Evolutionary conservation across 2,797 vertebrate genomes (phyloP), one percentile per base, ranked within the genome.

Genomic region (Enteromius fasciolatus): DNA sequence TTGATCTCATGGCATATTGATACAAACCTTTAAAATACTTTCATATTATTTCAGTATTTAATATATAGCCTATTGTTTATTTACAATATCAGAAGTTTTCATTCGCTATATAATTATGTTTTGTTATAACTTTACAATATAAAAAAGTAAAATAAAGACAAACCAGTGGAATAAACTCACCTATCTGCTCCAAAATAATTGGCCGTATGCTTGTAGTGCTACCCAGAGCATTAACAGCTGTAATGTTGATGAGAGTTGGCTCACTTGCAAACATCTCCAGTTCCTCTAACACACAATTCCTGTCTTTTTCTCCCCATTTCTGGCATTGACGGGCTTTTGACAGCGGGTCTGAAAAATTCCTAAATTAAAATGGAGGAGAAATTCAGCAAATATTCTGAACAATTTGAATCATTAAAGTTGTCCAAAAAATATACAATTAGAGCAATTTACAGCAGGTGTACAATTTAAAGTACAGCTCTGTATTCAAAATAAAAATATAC

Each of bases 101-200:
- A 54, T 54, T n/a, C 10, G 9, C 52, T 41, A 57, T 23, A 57
- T 57, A 10, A 57, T 57, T 57, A 23, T 10, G 54, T 57, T 12
- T 11, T 57, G n/a, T 23, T 57, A 20, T 36, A 33, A 20, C 1
- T 28, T 39, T 68, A 11, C 39, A 14, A 67, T 6, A 23, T 41
- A n/a, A 68, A 41, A 67, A 23, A 25, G 1, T 25, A 3, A 50
- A 72, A 46, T 18, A n/a, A 10, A 73, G 15, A 31, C 70, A 57
- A 76, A 76, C 8, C 36, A 54, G 36, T 31, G n/a, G 3, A 52
- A 61, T 31, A 1, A 17, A 41, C 23, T 93, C 82, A 95, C 94
- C 92, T 7, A 95, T 92, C 1, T 95, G 91, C 86, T 95, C 95
- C 83, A 94, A 0, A 88, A 93, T 88, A 75, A 94, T 91, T 25